These are phyloP conservation scores for Calycopis cecrops DNA, from an alignment of 1,140 invertebrate genomes.

Conservation along the genomic window DNA sequence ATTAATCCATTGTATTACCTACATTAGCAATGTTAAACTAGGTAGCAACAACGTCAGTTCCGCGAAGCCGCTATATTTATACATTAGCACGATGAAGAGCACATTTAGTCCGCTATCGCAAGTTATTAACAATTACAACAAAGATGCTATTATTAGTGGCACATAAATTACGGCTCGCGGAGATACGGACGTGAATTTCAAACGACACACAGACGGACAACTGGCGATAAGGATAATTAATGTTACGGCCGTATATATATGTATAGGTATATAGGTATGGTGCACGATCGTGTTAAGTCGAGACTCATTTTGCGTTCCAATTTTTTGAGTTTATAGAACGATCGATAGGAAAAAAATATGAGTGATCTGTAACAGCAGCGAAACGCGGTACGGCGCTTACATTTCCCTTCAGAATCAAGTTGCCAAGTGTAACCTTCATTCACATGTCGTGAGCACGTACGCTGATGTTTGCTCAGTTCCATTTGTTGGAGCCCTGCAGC, in stretches of 20 bases:
- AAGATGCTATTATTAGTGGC: conserved; percentile 35
- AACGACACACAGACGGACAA: conserved; percentile 31
- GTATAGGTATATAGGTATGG: neutral
- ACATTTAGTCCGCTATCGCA: conserved; percentile 26
- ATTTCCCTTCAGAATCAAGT: neutral
- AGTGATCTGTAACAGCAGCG: too few relatives aligned
- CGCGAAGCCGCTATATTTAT: neutral
- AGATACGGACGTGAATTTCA: conserved; percentile 31
- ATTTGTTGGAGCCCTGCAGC: too few relatives aligned
- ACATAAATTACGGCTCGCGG: conserved; percentile 27
- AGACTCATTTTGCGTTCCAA: neutral
- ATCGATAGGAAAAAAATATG: neutral
- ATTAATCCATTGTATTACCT: too few relatives aligned
- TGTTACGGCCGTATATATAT: neutral
- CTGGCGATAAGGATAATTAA: conserved; percentile 30
- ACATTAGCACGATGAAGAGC: conserved; percentile 1
- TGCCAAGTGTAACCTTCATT: neutral
- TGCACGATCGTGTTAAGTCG: neutral
- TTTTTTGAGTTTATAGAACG: neutral
- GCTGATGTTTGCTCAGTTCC: too few relatives aligned
- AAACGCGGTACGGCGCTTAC: too few relatives aligned
- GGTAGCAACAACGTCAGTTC: too few relatives aligned
- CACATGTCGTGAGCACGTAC: too few relatives aligned
- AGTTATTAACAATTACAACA: conserved; percentile 33
- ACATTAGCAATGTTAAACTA: too few relatives aligned